Evolutionary conservation across 2,797 vertebrate species (phyloP).

Genomic region (Huso huso): DNA sequence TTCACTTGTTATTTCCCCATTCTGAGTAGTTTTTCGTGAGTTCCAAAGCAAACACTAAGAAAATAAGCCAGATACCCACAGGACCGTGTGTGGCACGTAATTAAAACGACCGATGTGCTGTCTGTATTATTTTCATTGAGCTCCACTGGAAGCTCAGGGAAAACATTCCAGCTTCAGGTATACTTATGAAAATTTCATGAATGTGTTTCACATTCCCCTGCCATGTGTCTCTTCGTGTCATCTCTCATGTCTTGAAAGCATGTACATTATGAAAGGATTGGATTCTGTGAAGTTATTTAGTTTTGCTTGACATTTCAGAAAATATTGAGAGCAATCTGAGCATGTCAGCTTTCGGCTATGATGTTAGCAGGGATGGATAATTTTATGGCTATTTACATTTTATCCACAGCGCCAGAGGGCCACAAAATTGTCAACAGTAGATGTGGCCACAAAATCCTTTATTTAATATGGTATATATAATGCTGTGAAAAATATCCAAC

Average conservation of each 20-base stretch:
- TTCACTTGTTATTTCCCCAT: slow-evolving; percentile 7
- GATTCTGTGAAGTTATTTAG: slow-evolving; percentile 36
- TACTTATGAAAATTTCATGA: slow-evolving; percentile 44
- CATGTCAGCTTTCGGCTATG: too few species aligned
- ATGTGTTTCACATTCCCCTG: slow-evolving; percentile 19
- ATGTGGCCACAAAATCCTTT: too few species aligned
- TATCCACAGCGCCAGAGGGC: too few species aligned
- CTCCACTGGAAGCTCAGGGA: not conserved
- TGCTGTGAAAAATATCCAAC: too few species aligned
- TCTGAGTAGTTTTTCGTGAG: slow-evolving; percentile 4
- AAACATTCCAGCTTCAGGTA: slow-evolving; percentile 20
- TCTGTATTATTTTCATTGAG: slow-evolving; percentile 35
- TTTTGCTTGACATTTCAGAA: slow-evolving; percentile 57
- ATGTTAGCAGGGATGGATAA: too few species aligned
- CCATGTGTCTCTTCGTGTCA: slow-evolving; percentile 3
- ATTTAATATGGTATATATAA: too few species aligned
- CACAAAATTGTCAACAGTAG: too few species aligned
- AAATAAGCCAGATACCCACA: slow-evolving; percentile 20
- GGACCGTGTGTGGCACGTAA: slow-evolving; percentile 38
- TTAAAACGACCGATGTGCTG: slow-evolving; percentile 34
- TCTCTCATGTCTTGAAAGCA: not conserved
- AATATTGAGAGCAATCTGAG: slow-evolving; percentile 9
- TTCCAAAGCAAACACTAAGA: slow-evolving; percentile 25
- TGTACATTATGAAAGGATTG: slow-evolving; percentile 8
- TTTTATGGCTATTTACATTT: too few species aligned